phyloP scores from a whole-genome alignment of 2,113 vertebrate species.

The Sinocyclocheilus maitianheensis region DNA sequence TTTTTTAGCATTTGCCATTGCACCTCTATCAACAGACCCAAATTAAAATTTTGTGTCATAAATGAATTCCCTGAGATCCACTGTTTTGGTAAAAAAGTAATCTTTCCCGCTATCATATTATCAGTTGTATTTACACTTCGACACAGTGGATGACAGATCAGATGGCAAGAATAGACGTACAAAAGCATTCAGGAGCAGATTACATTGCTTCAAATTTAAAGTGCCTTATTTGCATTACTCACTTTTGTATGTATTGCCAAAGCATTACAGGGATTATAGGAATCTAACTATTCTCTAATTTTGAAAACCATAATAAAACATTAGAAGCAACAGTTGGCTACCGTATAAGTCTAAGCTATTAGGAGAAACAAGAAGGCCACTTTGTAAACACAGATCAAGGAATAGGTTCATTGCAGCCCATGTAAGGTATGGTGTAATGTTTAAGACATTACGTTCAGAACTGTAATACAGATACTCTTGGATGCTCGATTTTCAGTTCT shows the following conservation, averaged over 20 bases:
- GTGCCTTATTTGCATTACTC: no score
- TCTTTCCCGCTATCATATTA: not conserved
- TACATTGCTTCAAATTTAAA: not conserved
- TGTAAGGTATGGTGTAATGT: conserved; percentile 43
- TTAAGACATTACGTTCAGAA: conserved; percentile 41
- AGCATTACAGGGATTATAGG: not conserved
- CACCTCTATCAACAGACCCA: not conserved
- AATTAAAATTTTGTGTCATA: not conserved
- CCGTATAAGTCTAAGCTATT: not conserved
- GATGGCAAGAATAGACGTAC: not conserved
- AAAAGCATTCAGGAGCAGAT: not conserved
- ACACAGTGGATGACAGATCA: not conserved
- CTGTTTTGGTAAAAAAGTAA: not conserved
- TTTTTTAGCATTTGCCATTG: not conserved
- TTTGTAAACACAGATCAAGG: conserved; percentile 36
- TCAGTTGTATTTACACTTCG: not conserved
- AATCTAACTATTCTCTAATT: not conserved
- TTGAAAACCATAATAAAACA: not conserved
- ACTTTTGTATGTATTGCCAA: not conserved
- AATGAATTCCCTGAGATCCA: not conserved
- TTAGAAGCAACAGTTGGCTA: not conserved
- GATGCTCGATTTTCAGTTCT: conserved; percentile 36
- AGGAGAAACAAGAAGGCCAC: not conserved
- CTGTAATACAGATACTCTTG: conserved; percentile 48
- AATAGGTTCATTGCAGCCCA: conserved; percentile 21